A percentile compares a stretch with the other conserved stretches of the same genome.
phyloP scores from a whole-genome alignment of 1,140 invertebrate species.

The Parasteatoda tepidariorum region DNA sequence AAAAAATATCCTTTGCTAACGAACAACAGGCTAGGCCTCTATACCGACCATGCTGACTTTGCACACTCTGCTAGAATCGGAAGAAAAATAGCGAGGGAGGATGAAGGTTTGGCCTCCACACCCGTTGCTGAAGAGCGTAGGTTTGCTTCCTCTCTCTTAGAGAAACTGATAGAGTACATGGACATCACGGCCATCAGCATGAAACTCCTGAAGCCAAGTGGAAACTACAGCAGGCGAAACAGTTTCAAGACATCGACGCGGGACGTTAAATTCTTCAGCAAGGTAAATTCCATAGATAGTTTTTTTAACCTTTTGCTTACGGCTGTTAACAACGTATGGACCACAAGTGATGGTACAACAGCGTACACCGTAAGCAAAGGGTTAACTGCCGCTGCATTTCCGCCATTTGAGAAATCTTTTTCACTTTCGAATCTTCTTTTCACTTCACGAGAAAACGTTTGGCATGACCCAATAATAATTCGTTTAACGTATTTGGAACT shows the following conservation, averaged over 20 bases:
- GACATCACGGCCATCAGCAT: conserved; percentile 98
- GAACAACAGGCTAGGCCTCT: no score
- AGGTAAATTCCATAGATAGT: conserved; percentile 76
- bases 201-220: conserved; percentile 93
- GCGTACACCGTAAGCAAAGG: no score
- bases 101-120: conserved; percentile 72
- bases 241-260: conserved; percentile 96
- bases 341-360: neutral
- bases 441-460: no score
- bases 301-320: no score
- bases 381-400: neutral
- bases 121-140: conserved; percentile 76
- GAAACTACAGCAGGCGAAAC: conserved; percentile 89
- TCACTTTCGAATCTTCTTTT: no score
- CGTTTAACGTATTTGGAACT: no score
- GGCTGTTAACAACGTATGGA: neutral
- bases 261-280: conserved; percentile 99
- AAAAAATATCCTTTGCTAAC: no score
- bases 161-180: conserved; percentile 96
- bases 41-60: conserved; percentile 38
- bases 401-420: no score
- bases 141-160: conserved; percentile 96
- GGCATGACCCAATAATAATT: no score
- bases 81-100: conserved; percentile 12
- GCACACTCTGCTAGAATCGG: conserved; percentile 48